Evolutionary conservation across 2,888 invertebrate genomes (phyloP).

Genomic region (Cheilosia vernalis): DNA sequence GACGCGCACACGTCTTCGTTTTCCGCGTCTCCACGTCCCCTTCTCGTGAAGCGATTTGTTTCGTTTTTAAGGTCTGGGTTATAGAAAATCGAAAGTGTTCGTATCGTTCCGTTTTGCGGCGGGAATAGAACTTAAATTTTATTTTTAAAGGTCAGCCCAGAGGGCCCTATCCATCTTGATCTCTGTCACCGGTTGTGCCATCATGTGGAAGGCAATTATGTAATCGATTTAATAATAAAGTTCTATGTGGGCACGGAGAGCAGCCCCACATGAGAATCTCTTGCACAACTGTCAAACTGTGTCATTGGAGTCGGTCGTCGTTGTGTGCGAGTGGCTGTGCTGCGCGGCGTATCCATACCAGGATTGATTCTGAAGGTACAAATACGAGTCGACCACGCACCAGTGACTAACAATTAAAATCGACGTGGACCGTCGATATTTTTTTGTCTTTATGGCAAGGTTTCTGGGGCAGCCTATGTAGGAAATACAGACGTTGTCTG

Average conservation of each 20-base stretch:
- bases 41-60: not conserved
- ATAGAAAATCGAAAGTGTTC: conserved; percentile 71
- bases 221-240: conserved; percentile 58
- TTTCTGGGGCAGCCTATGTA: conserved; percentile 58
- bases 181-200: conserved; percentile 30
- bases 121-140: conserved; percentile 27
- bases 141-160: conserved; percentile 38
- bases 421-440: conserved; percentile 56
- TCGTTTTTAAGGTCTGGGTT: conserved; percentile 68
- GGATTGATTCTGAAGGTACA: conserved; percentile 48
- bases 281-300: conserved; percentile 38
- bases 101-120: conserved; percentile 7
- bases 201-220: conserved; percentile 54
- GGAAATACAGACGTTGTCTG: conserved; percentile 33
- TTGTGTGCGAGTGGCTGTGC: conserved; percentile 25
- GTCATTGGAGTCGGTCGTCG: conserved; percentile 27
- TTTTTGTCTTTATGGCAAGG: conserved; percentile 57
- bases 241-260: conserved; percentile 53
- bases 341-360: conserved; percentile 23
- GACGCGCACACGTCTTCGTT: conserved; percentile 1
- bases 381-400: conserved; percentile 38
- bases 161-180: conserved; percentile 47
- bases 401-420: conserved; percentile 62
- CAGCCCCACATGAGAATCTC: conserved; percentile 38
- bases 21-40: not conserved